Evolutionary conservation across 1,140 invertebrate species (phyloP), one percentile per base, ranked within the genome.

Genomic region (Antheraea mylitta): DNA sequence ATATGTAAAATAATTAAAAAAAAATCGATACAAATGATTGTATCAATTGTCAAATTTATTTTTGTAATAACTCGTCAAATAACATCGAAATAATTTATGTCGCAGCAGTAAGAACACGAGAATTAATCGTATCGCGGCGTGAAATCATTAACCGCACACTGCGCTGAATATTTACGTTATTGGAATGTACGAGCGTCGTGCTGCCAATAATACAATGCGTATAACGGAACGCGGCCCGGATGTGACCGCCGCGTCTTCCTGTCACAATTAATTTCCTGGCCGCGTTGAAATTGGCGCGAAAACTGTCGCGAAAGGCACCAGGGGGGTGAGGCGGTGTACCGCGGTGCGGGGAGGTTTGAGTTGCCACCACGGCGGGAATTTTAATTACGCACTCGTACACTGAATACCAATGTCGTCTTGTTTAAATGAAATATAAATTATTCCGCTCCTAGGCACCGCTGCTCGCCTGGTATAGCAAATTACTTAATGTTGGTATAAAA

Each of bases 381-480:
- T 92, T 92, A 92, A 92, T 92, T 92, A 92, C 90, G 90, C 86
- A 89, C 86, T 89, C 90, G 90, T 86, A 90, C 89, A 87, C 81
- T 88, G 90, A 90, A 92, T 92, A 90, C 88, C 90, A 88, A 92
- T 91, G 89, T 91, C 89, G 87, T 91, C 89, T 91, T 90, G 87
- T 89, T 90, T 87, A 92, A 90, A 92, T 92, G 90, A 92, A 89
- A 90, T 90, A 92, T 91, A 91, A 90, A 92, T 92, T 92, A 92
- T 87, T 84, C 85, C 79, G 70, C 87, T 83, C 78, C 82, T 88
- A 89, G 82, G 81, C 80, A 79, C 82, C 81, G 80, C 77, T 86
- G 85, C 79, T 78, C 77, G 79, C 82, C 81, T 82, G 81, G 83
- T 86, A 82, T 83, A 85, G 83, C 82, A 82, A 87, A 89, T 83